Percentiles rank a stretch among this genome's conserved stretches.
Evolutionary conservation across 2,797 vertebrate genomes (phyloP).

Genomic region (Betta splendens): DNA sequence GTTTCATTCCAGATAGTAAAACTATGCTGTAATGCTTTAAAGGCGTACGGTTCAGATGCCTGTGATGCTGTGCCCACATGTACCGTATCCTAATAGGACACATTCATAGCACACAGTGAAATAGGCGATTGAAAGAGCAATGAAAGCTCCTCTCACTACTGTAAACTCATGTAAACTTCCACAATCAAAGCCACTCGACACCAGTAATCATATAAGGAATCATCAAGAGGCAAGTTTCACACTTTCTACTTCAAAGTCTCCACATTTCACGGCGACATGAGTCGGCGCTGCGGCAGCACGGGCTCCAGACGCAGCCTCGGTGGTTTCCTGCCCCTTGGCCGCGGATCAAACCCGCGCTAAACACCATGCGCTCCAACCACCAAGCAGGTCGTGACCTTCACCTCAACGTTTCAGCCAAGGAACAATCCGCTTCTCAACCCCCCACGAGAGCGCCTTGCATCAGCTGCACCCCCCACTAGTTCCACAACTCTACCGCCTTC

Average conservation of each 20-base stretch:
- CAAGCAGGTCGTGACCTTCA: conserved; percentile 71
- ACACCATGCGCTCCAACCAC: conserved; percentile 57
- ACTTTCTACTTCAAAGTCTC: conserved; percentile 43
- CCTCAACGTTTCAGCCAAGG: conserved; percentile 59
- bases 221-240: conserved; percentile 42
- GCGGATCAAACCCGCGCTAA: conserved; percentile 66
- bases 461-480: conserved; percentile 40
- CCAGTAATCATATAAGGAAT: conserved; percentile 50
- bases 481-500: conserved; percentile 55
- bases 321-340: conserved; percentile 64
- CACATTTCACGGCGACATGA: conserved; percentile 29
- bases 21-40: conserved; percentile 35
- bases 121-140: conserved; percentile 44
- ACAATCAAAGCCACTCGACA: conserved; percentile 46
- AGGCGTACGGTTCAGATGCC: conserved; percentile 32
- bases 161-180: conserved; percentile 36
- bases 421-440: conserved; percentile 63
- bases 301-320: conserved; percentile 69
- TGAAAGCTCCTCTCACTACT: conserved; percentile 40
- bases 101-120: conserved; percentile 44
- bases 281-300: conserved; percentile 28
- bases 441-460: conserved; percentile 56
- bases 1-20: conserved; percentile 1
- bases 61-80: conserved; percentile 38
- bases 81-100: conserved; percentile 55